Conservation (phyloP, 2,797 vertebrate genomes). For the Oryzias dopingdopingensis region DNA sequence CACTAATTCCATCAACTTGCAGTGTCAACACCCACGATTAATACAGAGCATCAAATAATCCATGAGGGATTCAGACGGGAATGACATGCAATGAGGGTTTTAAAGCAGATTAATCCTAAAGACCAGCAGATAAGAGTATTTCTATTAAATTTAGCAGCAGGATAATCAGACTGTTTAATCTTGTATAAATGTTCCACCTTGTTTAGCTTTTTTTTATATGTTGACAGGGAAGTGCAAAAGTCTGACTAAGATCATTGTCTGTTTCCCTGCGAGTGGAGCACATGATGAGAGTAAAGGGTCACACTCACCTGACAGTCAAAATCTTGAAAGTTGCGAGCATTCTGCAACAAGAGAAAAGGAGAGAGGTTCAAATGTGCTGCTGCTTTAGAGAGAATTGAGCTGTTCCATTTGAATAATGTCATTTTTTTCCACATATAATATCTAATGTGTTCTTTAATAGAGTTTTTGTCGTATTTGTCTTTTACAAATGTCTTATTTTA, state of each 20-base stretch:
- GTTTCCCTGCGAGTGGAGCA: background rate
- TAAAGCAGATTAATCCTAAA: background rate
- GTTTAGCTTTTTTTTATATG: too few species aligned
- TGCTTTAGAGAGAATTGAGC: background rate
- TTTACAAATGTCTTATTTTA: too few species aligned
- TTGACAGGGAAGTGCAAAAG: too few species aligned
- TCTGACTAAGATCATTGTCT: background rate
- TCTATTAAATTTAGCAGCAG: background rate
- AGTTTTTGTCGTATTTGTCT: too few species aligned
- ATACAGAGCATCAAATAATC: background rate
- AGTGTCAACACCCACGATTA: background rate
- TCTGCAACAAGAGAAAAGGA: conserved; percentile 76
- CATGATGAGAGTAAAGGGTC: background rate
- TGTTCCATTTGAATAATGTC: too few species aligned
- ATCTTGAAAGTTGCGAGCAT: conserved; percentile 92
- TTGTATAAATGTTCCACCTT: background rate
- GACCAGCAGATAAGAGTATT: background rate
- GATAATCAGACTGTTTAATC: background rate
- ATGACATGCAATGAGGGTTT: background rate
- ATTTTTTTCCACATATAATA: too few species aligned
- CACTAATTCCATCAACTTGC: background rate
- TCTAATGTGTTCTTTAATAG: too few species aligned
- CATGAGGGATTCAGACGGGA: background rate
- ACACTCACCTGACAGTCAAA: conserved; percentile 94
- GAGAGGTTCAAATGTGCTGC: conserved; percentile 1